Evolutionary conservation across 2,113 vertebrate genomes (phyloP), one percentile per base, ranked within the genome.

Genomic region (Psittacula cyanocephala): DNA sequence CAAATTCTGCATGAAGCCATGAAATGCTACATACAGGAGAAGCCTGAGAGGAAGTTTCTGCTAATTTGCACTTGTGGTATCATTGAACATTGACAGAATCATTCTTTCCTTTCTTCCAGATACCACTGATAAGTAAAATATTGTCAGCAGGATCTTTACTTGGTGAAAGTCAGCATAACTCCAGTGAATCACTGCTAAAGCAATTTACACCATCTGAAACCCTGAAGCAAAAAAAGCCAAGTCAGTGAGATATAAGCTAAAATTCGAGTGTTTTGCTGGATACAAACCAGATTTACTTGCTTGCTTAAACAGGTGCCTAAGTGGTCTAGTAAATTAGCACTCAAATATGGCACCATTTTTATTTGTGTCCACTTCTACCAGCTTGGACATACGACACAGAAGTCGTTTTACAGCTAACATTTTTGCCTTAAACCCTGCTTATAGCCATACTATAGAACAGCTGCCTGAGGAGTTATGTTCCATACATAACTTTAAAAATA

Each of bases 281-380:
- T 85, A 81, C 41, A 89, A 84, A 96, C 63, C 57, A 89, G 83
- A 92, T 76, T 91, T 85, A 80, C 33, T 91, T 79, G 84, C 43
- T 89, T 85, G 57, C 67, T 92, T 87, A 72, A 96, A 94, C 91
- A 97, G 81, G 86, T 93, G 93, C 59, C 63, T 91, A 87, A 96
- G 70, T 74, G 74, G 47, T 96, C 20, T 41, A 49, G 62, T 72
- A 62, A 92, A 78, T 8, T 49, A n/a, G 23, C 37, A 44, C 49
- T 77, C 86, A 91, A 90, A 91, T 74, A 79, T 10, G 1, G 55
- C 19, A 67, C 37, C 65, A 49, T 89, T 94, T 92, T 92, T 64
- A 95, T 96, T 91, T 82, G 76, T 69, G 88, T 84, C 77, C 59
- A 63, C 53, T 96, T 93, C 75, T 94, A 50, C 74, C 65, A 82